Base-by-base conservation (phyloP, 1,140 invertebrate species). In the Anastrepha obliqua region DNA sequence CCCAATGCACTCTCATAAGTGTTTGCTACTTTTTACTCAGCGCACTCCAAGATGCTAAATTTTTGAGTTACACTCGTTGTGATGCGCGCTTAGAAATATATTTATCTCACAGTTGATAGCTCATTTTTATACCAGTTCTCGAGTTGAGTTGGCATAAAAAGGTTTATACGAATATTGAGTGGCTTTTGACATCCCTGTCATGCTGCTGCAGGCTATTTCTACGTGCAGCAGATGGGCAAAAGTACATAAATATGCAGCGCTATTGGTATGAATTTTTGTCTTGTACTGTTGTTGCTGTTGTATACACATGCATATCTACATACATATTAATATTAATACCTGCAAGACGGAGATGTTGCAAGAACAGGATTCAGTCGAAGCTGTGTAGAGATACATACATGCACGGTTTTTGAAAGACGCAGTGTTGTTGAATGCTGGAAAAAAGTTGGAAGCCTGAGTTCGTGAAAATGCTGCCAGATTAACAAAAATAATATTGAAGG, bases 51-150 rank as follows among this genome's bases (percentile, higher is more conserved):
- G 29, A 29, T 29, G 29, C 29, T 29, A 29, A 29, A 29, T 29
- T 29, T 29, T 29, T 29, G 29, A 29, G 29, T 55, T 17, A 20
- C n/a, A 58, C 9, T 3, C 3, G 6, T 3, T 11, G 9, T 55
- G 15, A 29, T 55, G 44, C 74, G 20, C n/a, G n/a, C 17, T 81
- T 29, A 3, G 20, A 55, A 29, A 55, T 81, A 42, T 55, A 11
- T 8, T 55, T 6, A 51, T 81, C 74, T 81, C 51, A 15, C 47
- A 51, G 74, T 8, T 55, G n/a, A 42, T 47, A 55, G 44, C 74
- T 81, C 47, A 51, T 55, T 81, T 81, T 74, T 81, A 81, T n/a
- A 55, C 74, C 74, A 81, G 74, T 81, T 81, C 20, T 58, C 55
- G 74, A 81, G 74, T 58, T 81, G 74, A 81, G 67, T 74, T 9